Percentiles rank a stretch among this genome's conserved stretches.
Conservation (phyloP, 2,113 vertebrate species). For the Corapipo altera region DNA sequence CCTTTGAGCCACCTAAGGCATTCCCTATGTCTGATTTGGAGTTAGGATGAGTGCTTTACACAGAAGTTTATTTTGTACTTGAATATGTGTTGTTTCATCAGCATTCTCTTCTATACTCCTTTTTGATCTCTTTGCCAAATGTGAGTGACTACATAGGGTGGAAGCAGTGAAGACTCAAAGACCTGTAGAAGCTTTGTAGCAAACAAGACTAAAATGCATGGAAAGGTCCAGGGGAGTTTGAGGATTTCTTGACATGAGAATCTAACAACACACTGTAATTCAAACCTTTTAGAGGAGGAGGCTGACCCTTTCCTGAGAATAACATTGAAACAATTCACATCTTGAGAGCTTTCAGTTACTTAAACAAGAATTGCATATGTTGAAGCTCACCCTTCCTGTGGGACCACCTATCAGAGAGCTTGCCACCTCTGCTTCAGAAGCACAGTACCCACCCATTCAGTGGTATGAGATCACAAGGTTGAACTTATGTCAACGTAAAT, state of each 20-base stretch:
- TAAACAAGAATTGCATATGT: neutral
- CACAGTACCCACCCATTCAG: rapidly evolving
- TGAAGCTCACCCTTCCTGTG: neutral
- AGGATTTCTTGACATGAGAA: neutral
- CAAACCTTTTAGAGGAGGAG: neutral
- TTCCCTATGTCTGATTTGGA: neutral
- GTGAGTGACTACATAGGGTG: neutral
- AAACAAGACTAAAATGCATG: neutral
- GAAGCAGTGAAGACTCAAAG: neutral
- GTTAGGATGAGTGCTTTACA: neutral
- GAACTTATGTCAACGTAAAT: neutral
- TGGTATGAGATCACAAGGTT: neutral
- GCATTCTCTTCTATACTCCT: neutral
- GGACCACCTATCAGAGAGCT: neutral
- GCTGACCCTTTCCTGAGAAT: neutral
- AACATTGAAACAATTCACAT: neutral
- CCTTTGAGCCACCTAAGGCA: neutral
- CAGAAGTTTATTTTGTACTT: neutral
- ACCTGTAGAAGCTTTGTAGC: neutral
- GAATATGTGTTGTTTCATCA: neutral
- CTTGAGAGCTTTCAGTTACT: neutral
- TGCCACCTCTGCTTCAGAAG: neutral
- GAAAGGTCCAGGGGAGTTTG: neutral
- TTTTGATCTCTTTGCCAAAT: neutral
- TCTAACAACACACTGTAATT: neutral